Conservation (phyloP, 2,888 invertebrate species). For the Penaeus monodon region DNA sequence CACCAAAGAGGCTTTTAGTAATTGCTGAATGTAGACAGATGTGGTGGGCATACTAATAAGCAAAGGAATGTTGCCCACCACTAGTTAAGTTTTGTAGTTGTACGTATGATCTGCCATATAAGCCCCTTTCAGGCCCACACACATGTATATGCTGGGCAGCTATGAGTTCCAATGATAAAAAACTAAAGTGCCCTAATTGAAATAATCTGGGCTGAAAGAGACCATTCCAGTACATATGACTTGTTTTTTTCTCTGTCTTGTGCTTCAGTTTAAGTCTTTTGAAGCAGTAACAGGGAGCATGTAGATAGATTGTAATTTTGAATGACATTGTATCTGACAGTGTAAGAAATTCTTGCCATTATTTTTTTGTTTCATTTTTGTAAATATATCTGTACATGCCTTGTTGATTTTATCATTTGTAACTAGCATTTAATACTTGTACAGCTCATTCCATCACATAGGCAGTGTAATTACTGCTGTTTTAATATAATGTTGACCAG, state of each 20-base stretch:
- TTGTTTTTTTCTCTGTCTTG: no score
- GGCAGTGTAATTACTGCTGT: constrained; percentile 28
- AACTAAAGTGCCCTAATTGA: no score
- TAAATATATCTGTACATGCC: constrained; percentile 12
- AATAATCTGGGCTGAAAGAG: no score
- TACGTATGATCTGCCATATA: neutral
- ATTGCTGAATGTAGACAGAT: neutral
- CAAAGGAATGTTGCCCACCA: no score
- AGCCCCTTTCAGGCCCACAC: no score
- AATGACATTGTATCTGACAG: constrained; percentile 5
- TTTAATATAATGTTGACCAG: neutral
- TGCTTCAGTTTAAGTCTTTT: no score
- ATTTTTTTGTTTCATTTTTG: constrained; percentile 1
- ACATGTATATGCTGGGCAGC: no score
- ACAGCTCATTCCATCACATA: constrained; percentile 24
- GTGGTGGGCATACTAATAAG: neutral
- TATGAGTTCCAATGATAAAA: no score
- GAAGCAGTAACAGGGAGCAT: neutral
- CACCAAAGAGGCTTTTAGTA: constrained; percentile 27
- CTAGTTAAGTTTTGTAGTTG: constrained; percentile 1
- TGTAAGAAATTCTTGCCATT: constrained; percentile 17
- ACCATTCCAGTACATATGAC: no score
- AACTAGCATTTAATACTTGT: constrained; percentile 29
- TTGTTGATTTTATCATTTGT: constrained; percentile 17
- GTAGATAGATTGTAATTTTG: constrained; percentile 1